phyloP scores from a whole-genome alignment of 2,888 invertebrate genomes.

The Cepaea hortensis region DNA sequence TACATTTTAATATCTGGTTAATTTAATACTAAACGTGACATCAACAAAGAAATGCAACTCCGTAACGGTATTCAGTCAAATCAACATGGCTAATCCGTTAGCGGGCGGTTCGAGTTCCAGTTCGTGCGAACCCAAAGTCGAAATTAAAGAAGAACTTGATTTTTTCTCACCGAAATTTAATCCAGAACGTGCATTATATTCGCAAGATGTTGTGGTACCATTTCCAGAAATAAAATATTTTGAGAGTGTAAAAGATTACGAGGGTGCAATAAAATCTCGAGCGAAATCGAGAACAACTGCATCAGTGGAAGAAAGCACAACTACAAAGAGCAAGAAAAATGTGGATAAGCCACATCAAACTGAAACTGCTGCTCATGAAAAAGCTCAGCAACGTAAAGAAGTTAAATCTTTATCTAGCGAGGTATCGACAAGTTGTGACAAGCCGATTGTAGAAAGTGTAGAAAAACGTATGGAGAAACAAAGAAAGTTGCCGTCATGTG shows the following conservation, averaged over 20 bases:
- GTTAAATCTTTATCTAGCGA: too few relatives aligned
- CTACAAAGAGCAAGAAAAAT: not conserved
- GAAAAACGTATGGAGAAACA: too few relatives aligned
- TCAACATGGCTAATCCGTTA: constrained; percentile 62
- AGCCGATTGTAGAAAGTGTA: too few relatives aligned
- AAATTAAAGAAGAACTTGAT: constrained; percentile 53
- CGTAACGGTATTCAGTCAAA: not conserved
- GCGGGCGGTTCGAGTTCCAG: constrained; percentile 38
- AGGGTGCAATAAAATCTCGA: constrained; percentile 51
- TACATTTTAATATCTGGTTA: not conserved
- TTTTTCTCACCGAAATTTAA: constrained; percentile 63
- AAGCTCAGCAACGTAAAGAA: too few relatives aligned
- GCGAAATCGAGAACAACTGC: not conserved
- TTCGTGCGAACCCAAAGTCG: constrained; percentile 41
- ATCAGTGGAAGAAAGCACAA: not conserved
- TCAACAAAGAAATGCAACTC: constrained; percentile 5
- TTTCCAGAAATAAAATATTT: constrained; percentile 58
- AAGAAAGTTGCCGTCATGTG: too few relatives aligned
- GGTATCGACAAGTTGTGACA: too few relatives aligned
- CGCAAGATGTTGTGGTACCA: constrained; percentile 53
- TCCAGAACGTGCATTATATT: constrained; percentile 41
- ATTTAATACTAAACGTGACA: not conserved
- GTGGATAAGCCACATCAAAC: not conserved
- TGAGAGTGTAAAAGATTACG: constrained; percentile 64
- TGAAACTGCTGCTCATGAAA: too few relatives aligned